Evolutionary conservation across 2,113 vertebrate species (phyloP).

Genomic region (Lepus europaeus): DNA sequence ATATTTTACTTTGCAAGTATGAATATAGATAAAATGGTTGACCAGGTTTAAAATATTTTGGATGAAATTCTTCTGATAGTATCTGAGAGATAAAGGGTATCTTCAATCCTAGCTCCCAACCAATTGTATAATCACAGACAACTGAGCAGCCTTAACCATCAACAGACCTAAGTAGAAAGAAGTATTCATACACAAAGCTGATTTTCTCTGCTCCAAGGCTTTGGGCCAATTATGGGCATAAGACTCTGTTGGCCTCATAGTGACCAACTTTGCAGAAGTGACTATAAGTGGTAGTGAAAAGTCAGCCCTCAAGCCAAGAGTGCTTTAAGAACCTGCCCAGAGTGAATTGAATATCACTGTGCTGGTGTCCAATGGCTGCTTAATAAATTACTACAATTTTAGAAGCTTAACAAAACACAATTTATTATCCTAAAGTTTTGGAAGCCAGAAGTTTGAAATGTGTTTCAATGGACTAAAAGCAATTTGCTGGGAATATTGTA

Average conservation of each 20-base stretch:
- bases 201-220: background rate
- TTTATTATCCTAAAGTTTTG: background rate
- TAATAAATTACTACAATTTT: background rate
- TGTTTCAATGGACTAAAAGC: background rate
- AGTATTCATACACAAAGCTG: background rate
- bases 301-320: background rate
- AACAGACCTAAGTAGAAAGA: background rate
- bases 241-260: background rate
- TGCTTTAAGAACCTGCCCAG: background rate
- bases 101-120: background rate
- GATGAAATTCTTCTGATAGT: background rate
- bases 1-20: background rate
- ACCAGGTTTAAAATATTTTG: background rate
- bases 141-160: background rate
- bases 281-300: conserved; percentile 13
- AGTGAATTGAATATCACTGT: background rate
- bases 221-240: background rate
- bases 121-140: background rate
- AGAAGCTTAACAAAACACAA: background rate
- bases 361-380: background rate
- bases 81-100: background rate
- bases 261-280: conserved; percentile 6
- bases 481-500: background rate
- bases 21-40: background rate
- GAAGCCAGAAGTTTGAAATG: background rate